A percentile compares a stretch with the other conserved stretches of the same genome.
phyloP scores from a whole-genome alignment of 1,140 invertebrate genomes.

The Aradophagus sp. region DNA sequence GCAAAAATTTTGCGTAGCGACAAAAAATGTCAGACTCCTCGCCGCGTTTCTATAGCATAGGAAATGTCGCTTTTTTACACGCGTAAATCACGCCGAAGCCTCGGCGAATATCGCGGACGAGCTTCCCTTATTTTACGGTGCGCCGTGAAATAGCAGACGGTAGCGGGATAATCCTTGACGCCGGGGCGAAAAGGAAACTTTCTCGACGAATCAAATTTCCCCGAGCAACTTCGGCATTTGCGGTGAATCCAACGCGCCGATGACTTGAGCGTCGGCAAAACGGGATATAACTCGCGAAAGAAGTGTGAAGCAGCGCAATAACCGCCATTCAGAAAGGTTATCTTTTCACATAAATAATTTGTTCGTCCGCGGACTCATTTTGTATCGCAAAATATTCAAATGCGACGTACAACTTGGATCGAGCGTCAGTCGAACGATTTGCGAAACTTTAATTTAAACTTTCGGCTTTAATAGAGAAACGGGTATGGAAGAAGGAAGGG shows the following conservation, averaged over 20 bases:
- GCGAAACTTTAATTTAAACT: constrained; percentile 24
- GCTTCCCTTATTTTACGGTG: constrained; percentile 14
- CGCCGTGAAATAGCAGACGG: constrained; percentile 38
- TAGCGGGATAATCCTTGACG: constrained; percentile 30
- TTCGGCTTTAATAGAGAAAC: constrained; percentile 12
- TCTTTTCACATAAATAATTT: constrained; percentile 40
- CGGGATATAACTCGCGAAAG: constrained; percentile 30
- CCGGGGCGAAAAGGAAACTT: constrained; percentile 39
- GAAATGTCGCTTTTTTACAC: constrained; percentile 4
- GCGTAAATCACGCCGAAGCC: constrained; percentile 11
- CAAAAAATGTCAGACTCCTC: no score
- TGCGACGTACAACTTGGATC: constrained; percentile 25
- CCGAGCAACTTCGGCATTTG: constrained; percentile 35
- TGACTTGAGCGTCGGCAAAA: constrained; percentile 20
- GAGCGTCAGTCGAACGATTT: constrained; percentile 9
- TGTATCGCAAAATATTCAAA: constrained; percentile 34
- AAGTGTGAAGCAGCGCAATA: constrained; percentile 39
- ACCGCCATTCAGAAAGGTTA: constrained; percentile 39
- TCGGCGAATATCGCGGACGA: constrained; percentile 7
- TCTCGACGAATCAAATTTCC: constrained; percentile 39
- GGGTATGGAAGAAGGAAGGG: constrained; percentile 1
- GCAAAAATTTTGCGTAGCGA: no score
- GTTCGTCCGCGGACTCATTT: constrained; percentile 8
- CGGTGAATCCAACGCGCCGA: constrained; percentile 39
- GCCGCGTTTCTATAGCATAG: no score